These are phyloP conservation scores for Saccostrea echinata DNA, from an alignment of 1,140 invertebrate genomes.

Conservation along the genomic window DNA sequence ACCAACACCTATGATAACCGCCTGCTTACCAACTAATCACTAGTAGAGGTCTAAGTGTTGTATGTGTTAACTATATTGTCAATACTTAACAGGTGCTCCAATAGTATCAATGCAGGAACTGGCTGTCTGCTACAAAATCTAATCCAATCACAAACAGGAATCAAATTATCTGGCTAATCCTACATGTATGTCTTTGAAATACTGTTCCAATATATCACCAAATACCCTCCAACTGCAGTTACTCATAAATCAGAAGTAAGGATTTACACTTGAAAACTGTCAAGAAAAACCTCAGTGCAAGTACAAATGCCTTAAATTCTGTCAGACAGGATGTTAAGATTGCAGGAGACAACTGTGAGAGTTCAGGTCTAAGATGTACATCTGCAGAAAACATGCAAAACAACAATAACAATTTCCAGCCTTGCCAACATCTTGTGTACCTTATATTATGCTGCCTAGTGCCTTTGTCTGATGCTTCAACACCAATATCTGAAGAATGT, in stretches of 20 bases:
- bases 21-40: neutral
- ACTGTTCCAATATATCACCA: no score
- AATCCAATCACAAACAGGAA: neutral
- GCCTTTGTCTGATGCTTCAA: slow-evolving; percentile 16
- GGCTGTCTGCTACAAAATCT: neutral
- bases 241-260: neutral
- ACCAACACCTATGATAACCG: neutral
- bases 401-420: neutral
- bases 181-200: no score
- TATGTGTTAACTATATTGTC: neutral
- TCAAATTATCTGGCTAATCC: neutral
- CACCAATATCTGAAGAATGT: slow-evolving; percentile 10
- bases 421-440: neutral
- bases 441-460: neutral
- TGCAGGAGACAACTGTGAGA: neutral
- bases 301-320: neutral
- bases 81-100: slow-evolving; percentile 12
- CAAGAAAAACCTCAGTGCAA: neutral
- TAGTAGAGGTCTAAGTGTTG: neutral
- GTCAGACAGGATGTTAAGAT: neutral
- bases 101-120: neutral
- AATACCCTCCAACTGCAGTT: no score
- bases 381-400: neutral
- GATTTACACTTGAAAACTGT: neutral
- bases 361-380: neutral